Evolutionary conservation across 1,140 invertebrate species (phyloP).

Genomic region (Cotesia glomerata): DNA sequence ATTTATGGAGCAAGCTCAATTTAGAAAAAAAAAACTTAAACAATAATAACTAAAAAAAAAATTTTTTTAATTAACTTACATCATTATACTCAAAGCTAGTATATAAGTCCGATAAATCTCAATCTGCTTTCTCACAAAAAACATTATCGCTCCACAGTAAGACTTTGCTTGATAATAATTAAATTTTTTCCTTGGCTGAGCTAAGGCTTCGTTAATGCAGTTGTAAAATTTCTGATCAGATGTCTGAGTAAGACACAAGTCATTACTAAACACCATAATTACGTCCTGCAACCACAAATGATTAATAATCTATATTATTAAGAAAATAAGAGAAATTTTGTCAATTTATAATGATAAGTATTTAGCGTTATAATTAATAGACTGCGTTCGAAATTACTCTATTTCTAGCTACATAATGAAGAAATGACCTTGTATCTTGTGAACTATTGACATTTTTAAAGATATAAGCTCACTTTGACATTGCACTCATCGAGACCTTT

Average conservation of each 20-base stretch:
- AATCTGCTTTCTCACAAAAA: constrained; percentile 47
- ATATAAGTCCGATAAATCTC: constrained; percentile 46
- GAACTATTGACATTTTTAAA: too few species aligned
- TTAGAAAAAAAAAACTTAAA: too few species aligned
- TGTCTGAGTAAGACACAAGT: constrained; percentile 17
- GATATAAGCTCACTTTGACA: too few species aligned
- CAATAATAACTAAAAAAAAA: constrained; percentile 7
- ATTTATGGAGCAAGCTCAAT: not conserved
- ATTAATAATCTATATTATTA: too few species aligned
- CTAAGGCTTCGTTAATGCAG: constrained; percentile 52
- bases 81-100: constrained; percentile 46
- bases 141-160: constrained; percentile 45
- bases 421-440: too few species aligned
- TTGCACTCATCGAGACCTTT: too few species aligned
- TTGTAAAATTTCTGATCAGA: constrained; percentile 39
- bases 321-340: too few species aligned
- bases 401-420: too few species aligned
- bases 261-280: constrained; percentile 43
- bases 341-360: too few species aligned
- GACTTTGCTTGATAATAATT: constrained; percentile 38
- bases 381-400: too few species aligned
- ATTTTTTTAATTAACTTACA: constrained; percentile 49
- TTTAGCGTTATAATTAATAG: too few species aligned
- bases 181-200: constrained; percentile 33
- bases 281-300: constrained; percentile 29